These are phyloP conservation scores for Lydus trimaculatus DNA, from an alignment of 2,888 invertebrate species.

Conservation along the genomic window DNA sequence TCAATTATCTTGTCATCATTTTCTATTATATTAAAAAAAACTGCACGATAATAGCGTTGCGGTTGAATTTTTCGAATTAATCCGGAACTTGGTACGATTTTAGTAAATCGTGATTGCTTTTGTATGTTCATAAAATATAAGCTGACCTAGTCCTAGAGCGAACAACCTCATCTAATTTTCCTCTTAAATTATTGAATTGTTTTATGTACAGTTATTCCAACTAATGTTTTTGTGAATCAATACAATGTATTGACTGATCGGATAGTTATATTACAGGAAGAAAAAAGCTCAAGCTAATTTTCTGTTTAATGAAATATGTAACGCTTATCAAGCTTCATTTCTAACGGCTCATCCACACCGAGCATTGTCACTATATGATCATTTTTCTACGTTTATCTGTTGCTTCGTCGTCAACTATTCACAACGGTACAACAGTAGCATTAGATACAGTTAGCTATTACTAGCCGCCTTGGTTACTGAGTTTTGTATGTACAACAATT, in stretches of 20 bases:
- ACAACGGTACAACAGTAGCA: background rate
- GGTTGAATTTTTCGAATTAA: background rate
- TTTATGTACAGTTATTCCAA: background rate
- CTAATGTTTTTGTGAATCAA: background rate
- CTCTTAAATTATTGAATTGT: background rate
- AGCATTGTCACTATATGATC: background rate
- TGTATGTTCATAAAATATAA: background rate
- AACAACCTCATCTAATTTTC: background rate
- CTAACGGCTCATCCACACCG: constrained; percentile 25
- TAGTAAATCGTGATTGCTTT: background rate
- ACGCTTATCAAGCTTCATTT: constrained; percentile 26
- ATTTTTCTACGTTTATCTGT: background rate
- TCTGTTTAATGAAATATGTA: constrained; percentile 19
- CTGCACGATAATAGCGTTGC: background rate
- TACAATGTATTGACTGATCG: background rate
- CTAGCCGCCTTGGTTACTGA: background rate
- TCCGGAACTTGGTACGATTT: background rate
- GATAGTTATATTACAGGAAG: too few relatives aligned
- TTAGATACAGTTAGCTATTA: background rate
- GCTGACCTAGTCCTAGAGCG: background rate
- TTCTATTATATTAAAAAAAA: background rate
- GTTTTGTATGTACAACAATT: background rate
- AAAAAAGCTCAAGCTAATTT: background rate
- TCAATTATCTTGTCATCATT: background rate
- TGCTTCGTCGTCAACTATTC: background rate